Base-by-base conservation (phyloP, 2,113 vertebrate species). In the Bubo blakistoni region DNA sequence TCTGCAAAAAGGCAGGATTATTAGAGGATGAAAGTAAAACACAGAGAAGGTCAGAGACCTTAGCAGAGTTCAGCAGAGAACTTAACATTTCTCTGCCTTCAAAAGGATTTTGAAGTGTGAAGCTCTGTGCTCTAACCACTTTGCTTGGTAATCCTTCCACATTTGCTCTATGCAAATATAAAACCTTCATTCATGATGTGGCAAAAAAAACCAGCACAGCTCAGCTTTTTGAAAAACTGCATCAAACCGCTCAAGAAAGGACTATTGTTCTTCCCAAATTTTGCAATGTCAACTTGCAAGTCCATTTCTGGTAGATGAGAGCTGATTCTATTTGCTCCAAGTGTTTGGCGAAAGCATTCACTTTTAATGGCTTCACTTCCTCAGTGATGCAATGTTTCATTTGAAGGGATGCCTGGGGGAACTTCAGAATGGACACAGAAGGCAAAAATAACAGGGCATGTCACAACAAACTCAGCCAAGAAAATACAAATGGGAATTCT, bases 371-470 rank as follows among this genome's bases (percentile, higher is more conserved):
- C 94, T 94, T 92, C 55, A 70, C 59, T 96, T 91, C 94, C 89
- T 76, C 92, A 29, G 62, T 95, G 96, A 95, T 95, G 95, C 93
- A 97, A 94, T 30, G 62, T 42, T 95, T 88, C 94, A 81, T 95
- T 80, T 70, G 91, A 94, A 88, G 96, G 78, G 81, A 87, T 90
- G 96, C 94, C 97, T 81, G 69, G 47, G 85, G 85, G 52, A 95
- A 47, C 92, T 95, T 67, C 54, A 94, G 71, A 73, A 94, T 12
- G 76, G 87, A 90, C 79, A 65, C 59, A 90, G 74, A 87, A 91
- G 59, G 87, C 85, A 91, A 96, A 96, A 95, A 84, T 86, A 96
- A 96, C 81, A 92, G 92, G 94, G 92, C 92, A 95, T 83, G 85
- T 96, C 89, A 58, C 79, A 96, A 93, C 95, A 93, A 86, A 92